Base-by-base conservation (phyloP, 2,797 vertebrate species). In the Malurus splendens region DNA sequence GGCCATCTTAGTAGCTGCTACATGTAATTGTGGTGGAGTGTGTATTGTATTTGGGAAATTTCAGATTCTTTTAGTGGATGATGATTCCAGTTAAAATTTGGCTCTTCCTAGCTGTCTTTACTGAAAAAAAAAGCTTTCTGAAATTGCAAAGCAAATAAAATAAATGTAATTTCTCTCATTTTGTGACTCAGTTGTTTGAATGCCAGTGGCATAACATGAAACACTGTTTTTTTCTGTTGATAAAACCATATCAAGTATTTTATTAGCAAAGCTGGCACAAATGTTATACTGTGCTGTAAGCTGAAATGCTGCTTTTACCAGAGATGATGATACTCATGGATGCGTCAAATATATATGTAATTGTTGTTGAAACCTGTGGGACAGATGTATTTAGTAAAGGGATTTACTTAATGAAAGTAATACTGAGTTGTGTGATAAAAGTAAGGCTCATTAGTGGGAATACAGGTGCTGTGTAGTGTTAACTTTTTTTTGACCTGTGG, bases 131-230 rank as follows among this genome's bases (percentile, higher is more conserved):
- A 32, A 32, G 32, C 22, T 28, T 51, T 2, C 1, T 54, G 42
- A 57, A 90, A 55, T 27, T 87, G 8, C 33, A 18, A 28, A 61
- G 33, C 33, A 60, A 9, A 23, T 70, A 77, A 93, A 89, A 64
- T 17, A 82, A 36, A 62, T 39, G 5, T 54, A 62, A 74, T 36
- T 87, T 45, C 7, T 83, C 15, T 60, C 87, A 4, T 42, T 57
- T 66, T 2, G 20, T 22, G 44, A 16, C 20, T 90, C 32, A 54
- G 32, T 90, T 90, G 59, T 74, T 86, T 93, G 52, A 60, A 16
- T n/a, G n/a, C 32, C 18, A 39, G 6, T 55, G 76, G 11, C 81
- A 33, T 76, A 60, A n/a, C 28, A 38, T 50, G 61, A 78, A 87
- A 66, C 14, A 81, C 8, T 23, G 3, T 2, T 19, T 36, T 45